phyloP scores from a whole-genome alignment of 2,888 invertebrate genomes.

The Tipula helvola region DNA sequence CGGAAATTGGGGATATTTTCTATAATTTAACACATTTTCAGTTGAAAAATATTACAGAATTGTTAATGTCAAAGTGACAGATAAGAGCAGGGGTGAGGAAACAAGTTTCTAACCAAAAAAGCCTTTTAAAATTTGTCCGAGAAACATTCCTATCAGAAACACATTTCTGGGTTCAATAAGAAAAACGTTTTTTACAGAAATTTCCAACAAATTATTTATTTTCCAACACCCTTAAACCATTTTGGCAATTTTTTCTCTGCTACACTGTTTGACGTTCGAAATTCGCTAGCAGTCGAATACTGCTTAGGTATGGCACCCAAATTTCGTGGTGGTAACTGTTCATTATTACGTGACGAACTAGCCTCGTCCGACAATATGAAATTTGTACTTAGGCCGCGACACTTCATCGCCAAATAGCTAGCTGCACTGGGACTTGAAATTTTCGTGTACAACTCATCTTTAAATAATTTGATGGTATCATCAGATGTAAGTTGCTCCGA shows the following conservation, averaged over 20 bases:
- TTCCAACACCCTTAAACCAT: not conserved
- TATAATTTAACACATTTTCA: not conserved
- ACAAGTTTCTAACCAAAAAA: too few relatives aligned
- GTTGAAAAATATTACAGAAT: not conserved
- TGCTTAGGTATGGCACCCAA: not conserved
- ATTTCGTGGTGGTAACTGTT: not conserved
- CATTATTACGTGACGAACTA: not conserved
- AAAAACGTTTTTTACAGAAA: not conserved
- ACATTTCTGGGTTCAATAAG: not conserved
- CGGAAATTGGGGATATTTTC: not conserved
- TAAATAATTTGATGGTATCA: conserved; percentile 39
- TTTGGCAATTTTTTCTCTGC: not conserved
- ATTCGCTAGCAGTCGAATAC: not conserved
- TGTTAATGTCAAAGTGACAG: not conserved
- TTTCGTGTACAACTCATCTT: conserved; percentile 45
- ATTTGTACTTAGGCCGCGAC: not conserved
- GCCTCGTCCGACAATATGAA: not conserved
- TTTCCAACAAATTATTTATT: not conserved
- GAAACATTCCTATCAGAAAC: too few relatives aligned
- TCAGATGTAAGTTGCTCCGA: conserved; percentile 33
- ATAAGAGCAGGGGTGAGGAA: not conserved
- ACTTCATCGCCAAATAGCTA: conserved; percentile 52
- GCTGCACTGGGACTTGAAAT: conserved; percentile 55
- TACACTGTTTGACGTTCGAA: not conserved
- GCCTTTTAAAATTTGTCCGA: too few relatives aligned